These are phyloP conservation scores for Melanchra persicariae DNA, from an alignment of 2,888 invertebrate species.

Conservation along the genomic window DNA sequence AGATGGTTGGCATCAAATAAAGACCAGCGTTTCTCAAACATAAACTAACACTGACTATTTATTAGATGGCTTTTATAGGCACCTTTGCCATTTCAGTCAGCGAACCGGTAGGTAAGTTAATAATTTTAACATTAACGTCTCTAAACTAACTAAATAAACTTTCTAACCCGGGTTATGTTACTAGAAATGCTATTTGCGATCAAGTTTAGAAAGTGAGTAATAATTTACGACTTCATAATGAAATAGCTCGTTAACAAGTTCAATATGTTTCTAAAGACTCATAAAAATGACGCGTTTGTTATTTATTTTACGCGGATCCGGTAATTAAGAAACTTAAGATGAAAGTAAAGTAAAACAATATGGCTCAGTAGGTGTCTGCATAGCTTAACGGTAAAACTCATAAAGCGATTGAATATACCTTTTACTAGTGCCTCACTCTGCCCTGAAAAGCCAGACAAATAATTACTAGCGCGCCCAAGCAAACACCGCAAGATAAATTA, in stretches of 20 bases:
- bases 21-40: slow-evolving; percentile 55
- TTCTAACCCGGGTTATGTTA: slow-evolving; percentile 55
- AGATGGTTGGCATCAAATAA: slow-evolving; percentile 67
- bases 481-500: slow-evolving; percentile 46
- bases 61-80: slow-evolving; percentile 25
- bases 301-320: slow-evolving; percentile 25
- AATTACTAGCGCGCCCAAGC: slow-evolving; percentile 13
- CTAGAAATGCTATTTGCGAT: slow-evolving; percentile 56
- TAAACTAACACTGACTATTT: slow-evolving; percentile 12
- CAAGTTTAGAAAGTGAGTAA: slow-evolving; percentile 64
- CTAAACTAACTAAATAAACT: slow-evolving; percentile 59
- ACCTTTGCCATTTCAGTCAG: slow-evolving; percentile 36
- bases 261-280: slow-evolving; percentile 28
- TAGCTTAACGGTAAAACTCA: neutral
- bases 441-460: slow-evolving; percentile 25
- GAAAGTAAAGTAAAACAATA: slow-evolving; percentile 7
- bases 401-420: neutral
- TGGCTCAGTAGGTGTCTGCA: neutral
- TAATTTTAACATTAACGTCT: slow-evolving; percentile 48
- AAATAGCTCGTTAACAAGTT: slow-evolving; percentile 45
- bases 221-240: slow-evolving; percentile 55
- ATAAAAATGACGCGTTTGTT: slow-evolving; percentile 26
- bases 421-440: slow-evolving; percentile 28
- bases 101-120: slow-evolving; percentile 41
- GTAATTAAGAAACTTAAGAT: slow-evolving; percentile 4